These are phyloP conservation scores for Carabus problematicus DNA, from an alignment of 2,888 invertebrate genomes.

Conservation along the genomic window DNA sequence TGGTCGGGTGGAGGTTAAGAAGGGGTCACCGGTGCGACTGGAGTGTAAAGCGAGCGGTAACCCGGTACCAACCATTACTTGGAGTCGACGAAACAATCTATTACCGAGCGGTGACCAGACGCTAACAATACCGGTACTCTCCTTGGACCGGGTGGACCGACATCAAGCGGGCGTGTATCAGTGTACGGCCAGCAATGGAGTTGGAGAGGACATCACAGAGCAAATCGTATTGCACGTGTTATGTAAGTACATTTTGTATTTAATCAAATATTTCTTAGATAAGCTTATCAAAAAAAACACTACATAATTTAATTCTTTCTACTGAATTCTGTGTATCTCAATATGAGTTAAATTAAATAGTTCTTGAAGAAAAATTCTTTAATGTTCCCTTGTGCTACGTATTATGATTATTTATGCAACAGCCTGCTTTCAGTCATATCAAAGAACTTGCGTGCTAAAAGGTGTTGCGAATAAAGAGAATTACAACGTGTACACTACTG, in stretches of 20 bases:
- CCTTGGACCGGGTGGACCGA: constrained; percentile 68
- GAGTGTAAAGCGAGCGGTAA: constrained; percentile 63
- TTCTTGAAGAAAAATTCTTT: too few relatives aligned
- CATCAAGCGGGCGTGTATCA: constrained; percentile 70
- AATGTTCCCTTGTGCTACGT: neutral
- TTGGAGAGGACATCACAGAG: constrained; percentile 68
- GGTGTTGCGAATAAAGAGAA: too few relatives aligned
- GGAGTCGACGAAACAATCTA: constrained; percentile 64
- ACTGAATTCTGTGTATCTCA: too few relatives aligned
- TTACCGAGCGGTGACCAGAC: constrained; percentile 68
- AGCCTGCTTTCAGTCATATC: neutral
- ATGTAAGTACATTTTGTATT: constrained; percentile 62
- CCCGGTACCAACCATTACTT: constrained; percentile 63
- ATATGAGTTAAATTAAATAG: too few relatives aligned
- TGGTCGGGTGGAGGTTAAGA: constrained; percentile 69
- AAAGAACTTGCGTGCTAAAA: neutral
- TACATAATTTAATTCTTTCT: too few relatives aligned
- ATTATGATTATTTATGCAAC: neutral
- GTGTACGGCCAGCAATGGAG: constrained; percentile 69
- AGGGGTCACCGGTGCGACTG: constrained; percentile 61
- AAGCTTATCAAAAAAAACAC: too few relatives aligned
- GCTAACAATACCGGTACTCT: constrained; percentile 65
- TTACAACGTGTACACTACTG: too few relatives aligned
- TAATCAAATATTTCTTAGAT: too few relatives aligned
- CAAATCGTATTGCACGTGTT: constrained; percentile 69